Evolutionary conservation across 2,797 vertebrate species (phyloP), one percentile per base, ranked within the genome.

Genomic region (Stomatorhinus walkeri): DNA sequence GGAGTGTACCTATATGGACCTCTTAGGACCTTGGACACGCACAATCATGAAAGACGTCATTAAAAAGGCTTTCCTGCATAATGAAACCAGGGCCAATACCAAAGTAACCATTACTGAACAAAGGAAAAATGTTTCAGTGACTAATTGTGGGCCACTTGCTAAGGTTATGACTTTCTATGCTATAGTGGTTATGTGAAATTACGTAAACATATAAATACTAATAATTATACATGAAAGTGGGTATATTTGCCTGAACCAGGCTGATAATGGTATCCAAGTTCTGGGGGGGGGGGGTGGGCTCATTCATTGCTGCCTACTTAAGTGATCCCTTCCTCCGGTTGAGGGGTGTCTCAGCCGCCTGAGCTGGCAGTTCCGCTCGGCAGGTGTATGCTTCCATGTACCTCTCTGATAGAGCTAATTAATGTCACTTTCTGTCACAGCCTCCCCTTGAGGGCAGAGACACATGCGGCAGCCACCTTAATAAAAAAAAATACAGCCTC

Each of bases 321-420:
- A 87, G 85, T 40, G 85, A 87, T 87, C 52, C 14, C 49, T 87
- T 52, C 52, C 85, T 43, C 85, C 16, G 28, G 51, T 40, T 59
- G 52, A 2, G 46, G 22, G 49, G 52, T 22, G n/a, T 83, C 19
- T 22, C 88, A 83, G 72, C 76, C 1, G 32, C 32, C 14, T 4
- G 10, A 36, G 32, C 24, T 84, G 16, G 54, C 83, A 84, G 81
- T 14, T 36, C 83, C 16, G 40, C 83, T 56, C 86, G 9, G 76
- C 88, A 54, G 43, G 81, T 83, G 68, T 81, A 88, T 56, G 61
- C 52, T 72, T 85, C 56, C 49, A 87, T 89, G 68, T 83, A 90
- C 88, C 91, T 91, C 89, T 90, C 91, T 89, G 90, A 91, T 89
- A 87, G 90, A 92, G 91, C 92, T 94, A 93, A 93, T 94, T 94